These are phyloP conservation scores for Drosophila parvula DNA, from an alignment of 1,140 invertebrate genomes.

Conservation along the genomic window DNA sequence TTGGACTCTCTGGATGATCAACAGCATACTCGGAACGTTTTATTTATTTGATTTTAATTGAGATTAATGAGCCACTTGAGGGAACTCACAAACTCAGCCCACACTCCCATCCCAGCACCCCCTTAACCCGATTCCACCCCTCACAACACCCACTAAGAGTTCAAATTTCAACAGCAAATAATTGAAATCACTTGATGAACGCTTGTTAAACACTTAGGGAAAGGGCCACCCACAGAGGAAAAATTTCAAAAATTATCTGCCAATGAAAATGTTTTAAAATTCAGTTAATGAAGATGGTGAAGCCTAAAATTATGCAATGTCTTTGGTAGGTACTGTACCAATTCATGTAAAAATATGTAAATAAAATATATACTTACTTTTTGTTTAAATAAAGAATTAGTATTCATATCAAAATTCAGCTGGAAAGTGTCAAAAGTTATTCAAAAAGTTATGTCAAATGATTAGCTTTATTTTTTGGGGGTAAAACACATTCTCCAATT, in stretches of 20 bases:
- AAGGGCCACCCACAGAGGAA: conserved; percentile 40
- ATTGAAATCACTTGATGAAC: conserved; percentile 66
- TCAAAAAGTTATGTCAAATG: conserved; percentile 4
- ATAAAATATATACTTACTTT: conserved; percentile 23
- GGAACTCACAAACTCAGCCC: conserved; percentile 6
- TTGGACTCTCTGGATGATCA: conserved; percentile 12
- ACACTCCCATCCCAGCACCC: not conserved
- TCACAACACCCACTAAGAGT: conserved; percentile 20
- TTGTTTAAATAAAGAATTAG: not conserved
- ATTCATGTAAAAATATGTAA: conserved; percentile 3
- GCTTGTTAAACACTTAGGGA: conserved; percentile 39
- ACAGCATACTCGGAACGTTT: conserved; percentile 26
- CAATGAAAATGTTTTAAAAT: not conserved
- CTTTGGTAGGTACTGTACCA: not conserved
- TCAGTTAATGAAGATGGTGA: conserved; percentile 10
- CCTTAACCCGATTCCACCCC: conserved; percentile 7
- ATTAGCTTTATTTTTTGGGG: conserved; percentile 42
- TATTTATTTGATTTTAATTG: conserved; percentile 72
- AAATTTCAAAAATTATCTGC: conserved; percentile 5
- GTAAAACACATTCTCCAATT: conserved; percentile 11
- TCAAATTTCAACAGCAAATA: conserved; percentile 61
- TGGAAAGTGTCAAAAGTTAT: conserved; percentile 21
- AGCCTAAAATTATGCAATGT: conserved; percentile 61
- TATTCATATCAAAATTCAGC: not conserved
- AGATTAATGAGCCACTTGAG: conserved; percentile 75